phyloP scores from a whole-genome alignment of 1,140 invertebrate genomes.

The honey bee (Apis mellifera) region Amel_HAv3.1 CM009934.2:3026001-3026500 shows the following conservation, averaged over 20 bases:
- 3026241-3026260: constrained; percentile 64
- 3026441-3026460: not conserved
- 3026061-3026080: constrained; percentile 81
- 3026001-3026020: constrained; percentile 75
- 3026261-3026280: constrained; percentile 15
- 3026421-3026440: not conserved
- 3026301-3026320: constrained; percentile 53
- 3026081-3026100: constrained; percentile 80
- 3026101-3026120: constrained; percentile 65
- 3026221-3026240: constrained; percentile 46
- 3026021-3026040: constrained; percentile 82
- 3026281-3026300: constrained; percentile 57
- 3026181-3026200: not conserved
- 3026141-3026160: constrained; percentile 15
- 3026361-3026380: no score
- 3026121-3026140: constrained; percentile 22
- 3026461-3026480: not conserved
- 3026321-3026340: no score
- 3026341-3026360: no score
- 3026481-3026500: no score
- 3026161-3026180: not conserved
- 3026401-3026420: no score
- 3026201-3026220: no score
- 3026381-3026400: no score
- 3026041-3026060: constrained; percentile 79